A percentile compares a stretch with the other conserved stretches of the same genome.
phyloP scores from a whole-genome alignment of 2,113 vertebrate species.

The Mustela lutreola region DNA sequence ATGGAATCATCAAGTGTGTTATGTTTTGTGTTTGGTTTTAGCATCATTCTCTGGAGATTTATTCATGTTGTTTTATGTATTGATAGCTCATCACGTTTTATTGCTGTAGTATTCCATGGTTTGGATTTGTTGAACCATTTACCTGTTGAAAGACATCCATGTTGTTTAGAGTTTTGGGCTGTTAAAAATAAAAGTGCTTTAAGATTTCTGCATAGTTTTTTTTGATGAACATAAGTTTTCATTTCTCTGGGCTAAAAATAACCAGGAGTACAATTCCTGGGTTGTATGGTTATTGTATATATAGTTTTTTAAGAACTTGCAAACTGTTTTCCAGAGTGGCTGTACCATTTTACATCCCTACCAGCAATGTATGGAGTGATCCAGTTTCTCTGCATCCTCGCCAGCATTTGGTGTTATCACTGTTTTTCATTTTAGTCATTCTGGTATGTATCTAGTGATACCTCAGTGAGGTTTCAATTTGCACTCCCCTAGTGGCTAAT shows the following conservation, averaged over 20 bases:
- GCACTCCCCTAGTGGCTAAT: conserved; percentile 40
- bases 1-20: neutral
- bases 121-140: neutral
- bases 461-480: conserved; percentile 63
- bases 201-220: conserved; percentile 17
- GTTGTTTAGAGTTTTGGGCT: conserved; percentile 10
- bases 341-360: conserved; percentile 63
- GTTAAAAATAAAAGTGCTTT: neutral
- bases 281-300: conserved; percentile 1
- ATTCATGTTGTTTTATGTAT: neutral
- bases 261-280: conserved; percentile 25
- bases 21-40: neutral
- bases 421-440: conserved; percentile 75
- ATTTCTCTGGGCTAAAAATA: conserved; percentile 37
- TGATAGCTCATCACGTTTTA: neutral
- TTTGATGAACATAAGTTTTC: neutral
- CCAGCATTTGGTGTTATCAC: conserved; percentile 69
- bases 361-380: conserved; percentile 67
- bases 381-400: conserved; percentile 65
- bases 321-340: conserved; percentile 74
- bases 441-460: conserved; percentile 69
- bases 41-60: neutral
- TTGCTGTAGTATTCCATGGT: neutral
- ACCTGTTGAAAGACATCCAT: neutral
- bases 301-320: conserved; percentile 71